Base-by-base conservation (phyloP, 2,113 vertebrate genomes). In the Hippoglossus stenolepis region DNA sequence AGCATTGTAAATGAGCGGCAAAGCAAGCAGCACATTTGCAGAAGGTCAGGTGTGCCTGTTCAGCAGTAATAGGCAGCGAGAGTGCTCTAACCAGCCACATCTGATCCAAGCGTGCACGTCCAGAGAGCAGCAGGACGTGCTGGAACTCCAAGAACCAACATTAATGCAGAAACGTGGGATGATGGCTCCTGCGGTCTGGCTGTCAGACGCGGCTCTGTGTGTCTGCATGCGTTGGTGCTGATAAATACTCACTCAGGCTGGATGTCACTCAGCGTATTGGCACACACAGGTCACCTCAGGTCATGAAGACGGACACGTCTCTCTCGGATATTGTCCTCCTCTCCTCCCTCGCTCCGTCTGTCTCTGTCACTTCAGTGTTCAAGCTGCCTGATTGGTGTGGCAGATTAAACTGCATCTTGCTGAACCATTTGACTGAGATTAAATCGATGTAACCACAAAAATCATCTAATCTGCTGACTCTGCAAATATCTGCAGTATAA, bases 1-100 rank as follows among this genome's bases (percentile, higher is more conserved):
- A 59, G 83, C 75, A 84, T 85, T 82, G 84, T 45, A 85, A 78
- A 86, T 88, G 76, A 89, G 72, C 12, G 2, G 65, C 65, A 73
- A 72, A 56, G 63, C 53, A 20, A 28, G 69, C 51, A 0, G 64
- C 56, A 51, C 38, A 85, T 81, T 74, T 82, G 70, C 79, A 77
- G 76, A 73, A 56, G 58, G 73, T 73, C 79, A 80, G 79, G 66
- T 77, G 80, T 77, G 73, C 38, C 54, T 57, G 67, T 72, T 65
- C 65, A 71, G 77, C 79, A 70, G 62, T 86, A 84, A 89, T 77
- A 10, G 68, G 79, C 78, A 64, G 69, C 43, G 76, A 75, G 70
- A 77, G 70, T 21, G 54, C 73, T 79, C 78, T 64, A 81, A 86
- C 82, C 61, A 65, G 76, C 59, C 15, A 49, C 62, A 58, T 63